Base-by-base conservation (phyloP, 1,140 invertebrate species). In the Cepaea nemoralis region DNA sequence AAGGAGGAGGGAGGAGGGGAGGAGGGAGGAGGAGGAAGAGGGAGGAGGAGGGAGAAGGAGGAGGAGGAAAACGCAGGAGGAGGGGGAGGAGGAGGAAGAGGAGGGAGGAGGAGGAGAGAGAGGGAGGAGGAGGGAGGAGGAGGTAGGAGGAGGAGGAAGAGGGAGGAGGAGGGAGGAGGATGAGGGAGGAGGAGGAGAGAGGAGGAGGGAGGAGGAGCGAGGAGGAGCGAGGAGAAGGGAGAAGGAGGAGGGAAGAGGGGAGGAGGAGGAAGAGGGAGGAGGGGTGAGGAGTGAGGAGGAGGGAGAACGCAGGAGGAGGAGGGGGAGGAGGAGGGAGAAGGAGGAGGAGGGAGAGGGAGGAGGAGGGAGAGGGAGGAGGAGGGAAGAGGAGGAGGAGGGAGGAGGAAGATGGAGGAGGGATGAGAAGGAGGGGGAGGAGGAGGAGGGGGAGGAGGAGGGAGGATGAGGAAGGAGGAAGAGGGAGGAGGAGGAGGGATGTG, bases 251-350 rank as follows among this genome's bases (percentile, higher is more conserved):
- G 48, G 66, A 70, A 33, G 71, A 39, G 39, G 39, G 50, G 66
- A 80, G 63, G 45, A 55, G 63, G n/a, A 80, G 77, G 71, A 5
- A 70, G 66, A 80, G 24, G 50, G 66, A 80, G 37, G 71, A 55
- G 37, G 24, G 48, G 63, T 45, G 6, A 70, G 39, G 71, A 24
- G 35, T 22, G 33, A 31, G 71, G 40, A 69, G 10, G 39, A 35
- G 22, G 24, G n/a, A 59, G 24, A 12, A 59, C 5, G 22, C 3
- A n/a, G 22, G 5, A 19, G 22, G 24, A 40, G 33, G 31, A 77
- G 22, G 39, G 12, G 35, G 55, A 63, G 10, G 35, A 12, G n/a
- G 14, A 19, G 35, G 63, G 3, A 27, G 33, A 59, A 10, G 63
- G 10, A 59, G 3, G 35, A 45, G 48, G 5, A 31, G 39, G 37